These are phyloP conservation scores for Ophion obscuratus DNA, from an alignment of 2,888 invertebrate genomes.

Conservation along the genomic window DNA sequence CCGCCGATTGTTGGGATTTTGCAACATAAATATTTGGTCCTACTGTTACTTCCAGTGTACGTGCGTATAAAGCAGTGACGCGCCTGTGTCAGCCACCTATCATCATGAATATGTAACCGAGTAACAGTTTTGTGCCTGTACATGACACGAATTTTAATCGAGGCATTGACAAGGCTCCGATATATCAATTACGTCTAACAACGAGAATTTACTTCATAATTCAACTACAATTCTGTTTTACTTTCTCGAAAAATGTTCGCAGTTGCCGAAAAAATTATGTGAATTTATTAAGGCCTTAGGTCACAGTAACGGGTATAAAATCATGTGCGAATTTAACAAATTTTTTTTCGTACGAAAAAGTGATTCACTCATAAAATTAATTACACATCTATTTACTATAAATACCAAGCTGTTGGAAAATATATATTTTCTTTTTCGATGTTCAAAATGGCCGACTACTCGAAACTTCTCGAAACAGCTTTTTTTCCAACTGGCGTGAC, in stretches of 20 bases:
- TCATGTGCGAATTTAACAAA: too few relatives aligned
- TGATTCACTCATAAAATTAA: too few relatives aligned
- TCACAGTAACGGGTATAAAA: too few relatives aligned
- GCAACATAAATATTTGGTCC: constrained; percentile 23
- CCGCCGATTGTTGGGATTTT: neutral
- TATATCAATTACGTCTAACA: constrained; percentile 16
- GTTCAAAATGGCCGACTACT: too few relatives aligned
- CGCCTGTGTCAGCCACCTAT: constrained; percentile 18
- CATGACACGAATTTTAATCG: constrained; percentile 71
- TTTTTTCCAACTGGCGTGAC: too few relatives aligned
- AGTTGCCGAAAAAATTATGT: neutral
- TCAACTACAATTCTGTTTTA: constrained; percentile 12
- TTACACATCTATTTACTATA: too few relatives aligned
- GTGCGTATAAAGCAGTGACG: constrained; percentile 8
- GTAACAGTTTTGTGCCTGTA: constrained; percentile 64
- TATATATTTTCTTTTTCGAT: too few relatives aligned
- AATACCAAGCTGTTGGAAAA: too few relatives aligned
- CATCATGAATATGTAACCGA: constrained; percentile 69
- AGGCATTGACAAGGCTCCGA: neutral
- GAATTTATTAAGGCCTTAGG: neutral
- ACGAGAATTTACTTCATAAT: constrained; percentile 38
- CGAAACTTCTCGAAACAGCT: too few relatives aligned
- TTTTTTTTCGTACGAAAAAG: too few relatives aligned
- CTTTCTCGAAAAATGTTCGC: neutral
- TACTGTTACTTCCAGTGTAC: constrained; percentile 4